These are phyloP conservation scores for Hirtodrosophila confusa DNA, from an alignment of 2,888 invertebrate genomes.

Conservation along the genomic window DNA sequence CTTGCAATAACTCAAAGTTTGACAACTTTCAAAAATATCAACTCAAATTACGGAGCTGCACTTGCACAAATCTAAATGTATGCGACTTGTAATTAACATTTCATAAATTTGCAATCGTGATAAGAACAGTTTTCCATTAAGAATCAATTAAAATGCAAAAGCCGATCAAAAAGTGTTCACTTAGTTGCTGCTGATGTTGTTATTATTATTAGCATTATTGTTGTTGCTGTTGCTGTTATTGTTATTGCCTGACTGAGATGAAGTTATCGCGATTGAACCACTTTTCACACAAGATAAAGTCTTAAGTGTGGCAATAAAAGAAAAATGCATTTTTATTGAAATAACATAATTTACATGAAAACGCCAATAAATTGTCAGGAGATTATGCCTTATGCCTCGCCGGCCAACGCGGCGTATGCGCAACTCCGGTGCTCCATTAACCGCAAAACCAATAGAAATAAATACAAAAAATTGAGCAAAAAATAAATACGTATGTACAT, in stretches of 20 bases:
- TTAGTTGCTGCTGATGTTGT: constrained; percentile 7
- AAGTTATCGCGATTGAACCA: constrained; percentile 77
- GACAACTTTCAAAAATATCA: constrained; percentile 72
- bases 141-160: constrained; percentile 79
- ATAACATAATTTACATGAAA: constrained; percentile 76
- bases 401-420: constrained; percentile 42
- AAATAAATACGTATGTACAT: constrained; percentile 22
- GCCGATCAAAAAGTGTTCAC: constrained; percentile 38
- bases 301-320: constrained; percentile 69
- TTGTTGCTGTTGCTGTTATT: constrained; percentile 16
- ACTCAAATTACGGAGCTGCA: constrained; percentile 58
- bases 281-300: constrained; percentile 75
- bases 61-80: constrained; percentile 35
- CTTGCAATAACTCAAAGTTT: constrained; percentile 57
- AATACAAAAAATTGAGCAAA: constrained; percentile 5
- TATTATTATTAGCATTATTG: constrained; percentile 9
- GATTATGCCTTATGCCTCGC: constrained; percentile 47
- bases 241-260: constrained; percentile 45
- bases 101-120: constrained; percentile 78
- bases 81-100: constrained; percentile 76
- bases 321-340: constrained; percentile 71
- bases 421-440: constrained; percentile 56
- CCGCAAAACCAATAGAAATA: constrained; percentile 26
- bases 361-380: constrained; percentile 70
- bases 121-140: constrained; percentile 76